These are phyloP conservation scores for Acanthosepion pharaonis DNA, from an alignment of 2,888 invertebrate genomes.

Conservation along the genomic window DNA sequence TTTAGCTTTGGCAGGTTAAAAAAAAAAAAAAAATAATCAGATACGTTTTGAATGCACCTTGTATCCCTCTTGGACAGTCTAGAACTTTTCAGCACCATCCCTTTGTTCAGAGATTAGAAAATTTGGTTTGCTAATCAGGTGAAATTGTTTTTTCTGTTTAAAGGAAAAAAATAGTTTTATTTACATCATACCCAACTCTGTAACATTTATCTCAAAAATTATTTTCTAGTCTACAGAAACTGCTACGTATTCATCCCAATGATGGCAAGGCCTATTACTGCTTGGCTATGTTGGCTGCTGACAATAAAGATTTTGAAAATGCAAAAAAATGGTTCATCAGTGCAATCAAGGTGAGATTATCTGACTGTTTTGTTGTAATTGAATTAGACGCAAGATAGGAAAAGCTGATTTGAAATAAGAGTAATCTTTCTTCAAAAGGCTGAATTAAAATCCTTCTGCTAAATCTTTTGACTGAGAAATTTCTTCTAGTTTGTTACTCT, in stretches of 20 bases:
- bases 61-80: too few species aligned
- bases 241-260: constrained; percentile 83
- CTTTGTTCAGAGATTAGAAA: too few species aligned
- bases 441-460: too few species aligned
- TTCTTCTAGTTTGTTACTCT: too few species aligned
- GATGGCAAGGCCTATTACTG: constrained; percentile 96
- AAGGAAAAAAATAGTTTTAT: neutral
- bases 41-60: too few species aligned
- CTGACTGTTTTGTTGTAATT: neutral
- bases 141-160: neutral
- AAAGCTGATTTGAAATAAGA: too few species aligned
- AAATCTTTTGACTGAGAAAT: too few species aligned
- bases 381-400: too few species aligned
- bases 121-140: neutral
- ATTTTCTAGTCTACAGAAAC: constrained; percentile 81
- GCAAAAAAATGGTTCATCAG: constrained; percentile 93
- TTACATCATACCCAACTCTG: neutral
- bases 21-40: too few species aligned
- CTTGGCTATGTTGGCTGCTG: constrained; percentile 96
- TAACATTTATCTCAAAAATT: neutral
- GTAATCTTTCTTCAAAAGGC: too few species aligned
- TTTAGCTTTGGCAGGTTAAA: too few species aligned
- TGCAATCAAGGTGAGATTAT: constrained; percentile 77
- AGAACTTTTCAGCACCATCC: too few species aligned
- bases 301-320: constrained; percentile 89